Evolutionary conservation across 1,140 invertebrate genomes (phyloP).

Genomic region (Caenorhabditis brenneri): DNA sequence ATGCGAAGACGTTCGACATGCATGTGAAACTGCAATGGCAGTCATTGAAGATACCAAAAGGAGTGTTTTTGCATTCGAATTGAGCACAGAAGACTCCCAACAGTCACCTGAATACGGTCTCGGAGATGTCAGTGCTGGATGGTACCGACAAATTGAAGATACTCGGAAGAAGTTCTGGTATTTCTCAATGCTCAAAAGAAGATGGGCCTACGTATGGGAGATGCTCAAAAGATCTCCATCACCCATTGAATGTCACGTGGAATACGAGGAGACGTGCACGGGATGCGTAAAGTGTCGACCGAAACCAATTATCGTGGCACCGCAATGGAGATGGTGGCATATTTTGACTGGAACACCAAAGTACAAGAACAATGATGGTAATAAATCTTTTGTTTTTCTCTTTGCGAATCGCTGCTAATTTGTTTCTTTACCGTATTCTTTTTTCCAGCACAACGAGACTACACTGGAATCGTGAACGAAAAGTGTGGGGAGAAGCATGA

Average conservation of each 20-base stretch:
- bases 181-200: slow-evolving; percentile 48
- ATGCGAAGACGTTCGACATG: slow-evolving; percentile 50
- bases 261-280: slow-evolving; percentile 51
- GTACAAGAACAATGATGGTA: slow-evolving; percentile 38
- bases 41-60: slow-evolving; percentile 51
- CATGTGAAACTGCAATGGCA: slow-evolving; percentile 57
- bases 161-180: slow-evolving; percentile 58
- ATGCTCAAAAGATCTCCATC: slow-evolving; percentile 53
- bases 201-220: slow-evolving; percentile 59
- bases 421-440: background rate
- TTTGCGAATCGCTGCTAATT: background rate
- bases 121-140: slow-evolving; percentile 53
- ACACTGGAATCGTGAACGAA: slow-evolving; percentile 55
- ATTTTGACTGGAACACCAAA: slow-evolving; percentile 55
- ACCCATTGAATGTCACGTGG: slow-evolving; percentile 40
- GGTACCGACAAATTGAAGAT: slow-evolving; percentile 57
- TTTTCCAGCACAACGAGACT: slow-evolving; percentile 52
- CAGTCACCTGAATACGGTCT: slow-evolving; percentile 44
- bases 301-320: slow-evolving; percentile 41
- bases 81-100: slow-evolving; percentile 12
- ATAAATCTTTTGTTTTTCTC: background rate
- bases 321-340: slow-evolving; percentile 59
- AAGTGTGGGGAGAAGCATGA: slow-evolving; percentile 54
- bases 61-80: slow-evolving; percentile 45
- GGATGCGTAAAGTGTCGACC: slow-evolving; percentile 54